Evolutionary conservation across 2,888 invertebrate species (phyloP).

Genomic region (Pandemis corylana): DNA sequence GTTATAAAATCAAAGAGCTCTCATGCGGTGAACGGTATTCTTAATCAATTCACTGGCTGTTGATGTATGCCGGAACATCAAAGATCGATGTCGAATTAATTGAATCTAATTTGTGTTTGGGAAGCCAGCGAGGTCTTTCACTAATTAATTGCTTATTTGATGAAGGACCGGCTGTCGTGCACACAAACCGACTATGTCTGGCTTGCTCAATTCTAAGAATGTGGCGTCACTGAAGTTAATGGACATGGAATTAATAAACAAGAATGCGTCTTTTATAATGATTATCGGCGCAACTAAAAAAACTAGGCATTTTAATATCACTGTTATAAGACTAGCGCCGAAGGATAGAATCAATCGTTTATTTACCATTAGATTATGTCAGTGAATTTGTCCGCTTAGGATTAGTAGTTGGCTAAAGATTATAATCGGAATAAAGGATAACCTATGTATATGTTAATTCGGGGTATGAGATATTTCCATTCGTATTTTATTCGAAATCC

Average conservation of each 20-base stretch:
- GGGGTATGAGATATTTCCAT: too few species aligned
- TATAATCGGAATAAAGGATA: too few species aligned
- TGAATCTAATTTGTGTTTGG: conserved; percentile 36
- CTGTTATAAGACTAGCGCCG: not conserved
- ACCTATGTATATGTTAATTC: too few species aligned
- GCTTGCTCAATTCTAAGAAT: conserved; percentile 6
- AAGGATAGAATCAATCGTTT: not conserved
- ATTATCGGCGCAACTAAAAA: not conserved
- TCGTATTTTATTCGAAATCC: too few species aligned
- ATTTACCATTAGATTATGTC: too few species aligned
- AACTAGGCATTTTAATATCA: not conserved
- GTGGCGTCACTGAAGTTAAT: conserved; percentile 7
- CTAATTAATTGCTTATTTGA: conserved; percentile 41
- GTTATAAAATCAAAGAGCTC: conserved; percentile 3
- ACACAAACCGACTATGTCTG: conserved; percentile 19
- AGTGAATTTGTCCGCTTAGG: too few species aligned
- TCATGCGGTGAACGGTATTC: conserved; percentile 3
- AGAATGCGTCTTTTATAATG: not conserved
- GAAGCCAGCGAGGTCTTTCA: conserved; percentile 33
- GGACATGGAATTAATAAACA: conserved; percentile 5
- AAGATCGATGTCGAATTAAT: conserved; percentile 41
- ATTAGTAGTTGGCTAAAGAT: too few species aligned
- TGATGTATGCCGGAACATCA: conserved; percentile 20
- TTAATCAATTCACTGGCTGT: conserved; percentile 9
- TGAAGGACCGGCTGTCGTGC: conserved; percentile 22